Evolutionary conservation across 2,888 invertebrate genomes (phyloP).

Genomic region (Crepidodera aurea): DNA sequence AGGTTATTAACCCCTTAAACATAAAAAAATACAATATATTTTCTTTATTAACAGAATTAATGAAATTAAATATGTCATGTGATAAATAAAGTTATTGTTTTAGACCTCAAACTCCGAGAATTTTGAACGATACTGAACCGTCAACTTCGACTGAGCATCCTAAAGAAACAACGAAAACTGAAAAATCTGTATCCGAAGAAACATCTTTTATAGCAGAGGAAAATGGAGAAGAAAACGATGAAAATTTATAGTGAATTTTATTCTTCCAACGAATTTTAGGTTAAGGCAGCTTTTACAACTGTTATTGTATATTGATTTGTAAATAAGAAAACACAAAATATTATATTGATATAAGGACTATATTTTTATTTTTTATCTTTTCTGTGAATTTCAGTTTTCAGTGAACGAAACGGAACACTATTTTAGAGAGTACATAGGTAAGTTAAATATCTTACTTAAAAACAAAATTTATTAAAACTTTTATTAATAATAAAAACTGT

Average conservation of each 20-base stretch:
- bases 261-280: slow-evolving; percentile 14
- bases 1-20: no score
- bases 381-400: no score
- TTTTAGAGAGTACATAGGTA: no score
- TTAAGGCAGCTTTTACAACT: slow-evolving; percentile 9
- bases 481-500: no score
- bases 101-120: slow-evolving; percentile 60
- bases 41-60: no score
- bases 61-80: no score
- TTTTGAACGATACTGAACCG: slow-evolving; percentile 42
- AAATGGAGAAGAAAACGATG: slow-evolving; percentile 54
- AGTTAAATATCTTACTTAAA: no score
- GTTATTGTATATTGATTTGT: slow-evolving; percentile 24
- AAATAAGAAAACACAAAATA: slow-evolving; percentile 14
- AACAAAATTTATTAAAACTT: no score
- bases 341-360: background rate
- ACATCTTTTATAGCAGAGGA: slow-evolving; percentile 78
- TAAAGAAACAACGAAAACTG: slow-evolving; percentile 39
- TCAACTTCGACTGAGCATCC: slow-evolving; percentile 35
- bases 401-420: no score
- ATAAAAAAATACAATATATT: no score
- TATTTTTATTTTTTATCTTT: no score
- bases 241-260: slow-evolving; percentile 17
- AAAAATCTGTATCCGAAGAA: slow-evolving; percentile 68
- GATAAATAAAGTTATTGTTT: no score